Base-by-base conservation (phyloP, 2,113 vertebrate genomes). In the Cariama cristata region DNA sequence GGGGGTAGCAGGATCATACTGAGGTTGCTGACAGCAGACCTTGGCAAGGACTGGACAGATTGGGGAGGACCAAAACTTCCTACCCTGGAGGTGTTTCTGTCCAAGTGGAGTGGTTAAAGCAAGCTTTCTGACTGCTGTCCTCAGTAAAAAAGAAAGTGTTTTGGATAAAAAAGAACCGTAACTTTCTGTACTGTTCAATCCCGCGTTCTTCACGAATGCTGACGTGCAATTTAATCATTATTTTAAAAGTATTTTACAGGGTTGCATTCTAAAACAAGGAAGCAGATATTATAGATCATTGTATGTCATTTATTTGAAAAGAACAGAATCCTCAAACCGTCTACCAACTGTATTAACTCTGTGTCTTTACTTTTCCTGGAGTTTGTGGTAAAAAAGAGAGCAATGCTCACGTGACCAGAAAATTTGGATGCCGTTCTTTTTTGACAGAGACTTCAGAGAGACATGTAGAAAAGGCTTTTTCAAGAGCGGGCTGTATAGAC, bases 281-380 rank as follows among this genome's bases (percentile, higher is more conserved):
- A 97, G 66, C 58, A 91, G 75, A 38, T 69, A 72, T 86, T 88
- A 33, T 5, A 79, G 67, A 69, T 42, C 17, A 11, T 16, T 56
- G 73, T 27, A 27, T 89, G 58, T 75, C 72, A 88, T 91, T 90
- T 72, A 56, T 85, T 63, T 92, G 35, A 62, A 79, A 86, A 80
- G 75, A 80, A 55, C 73, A 86, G 66, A 76, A 94, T 62, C 69
- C 85, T 50, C 84, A 92, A 95, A 69, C 79, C 76, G 71, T 81
- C 56, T 58, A 82, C 59, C 69, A 81, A 33, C 49, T 44, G 49
- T 59, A 85, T 87, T 68, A 94, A 85, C 89, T 88, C 9, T 0
- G 24, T 92, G 84, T 52, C 89, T 96, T 94, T 93, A 77, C 55
- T 97, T 95, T 95, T 83, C 84, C 80, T 94, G 74, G 49, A 87